A percentile compares a stretch with the other conserved stretches of the same genome.
These are phyloP conservation scores for Taphrorychus bicolor DNA, from an alignment of 2,888 invertebrate genomes.

Conservation along the genomic window DNA sequence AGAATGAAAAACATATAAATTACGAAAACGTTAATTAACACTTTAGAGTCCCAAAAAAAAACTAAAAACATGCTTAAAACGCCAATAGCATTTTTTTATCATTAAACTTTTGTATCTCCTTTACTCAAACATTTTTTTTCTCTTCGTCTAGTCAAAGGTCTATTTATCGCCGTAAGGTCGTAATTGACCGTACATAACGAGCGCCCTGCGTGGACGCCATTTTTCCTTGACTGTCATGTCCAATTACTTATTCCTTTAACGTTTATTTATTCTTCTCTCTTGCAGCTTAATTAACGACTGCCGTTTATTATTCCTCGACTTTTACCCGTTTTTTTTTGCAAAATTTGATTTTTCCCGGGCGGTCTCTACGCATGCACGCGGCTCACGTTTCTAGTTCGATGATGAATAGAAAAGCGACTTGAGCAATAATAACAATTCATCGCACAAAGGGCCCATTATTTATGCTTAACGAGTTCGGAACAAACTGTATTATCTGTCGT, in stretches of 20 bases:
- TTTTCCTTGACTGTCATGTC: slow-evolving; percentile 15
- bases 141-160: background rate
- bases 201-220: slow-evolving; percentile 32
- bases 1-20: too few relatives aligned
- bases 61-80: background rate
- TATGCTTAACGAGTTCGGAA: slow-evolving; percentile 49
- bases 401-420: slow-evolving; percentile 29
- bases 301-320: slow-evolving; percentile 8
- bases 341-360: background rate
- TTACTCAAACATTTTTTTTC: background rate
- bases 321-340: background rate
- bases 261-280: slow-evolving; percentile 16
- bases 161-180: background rate
- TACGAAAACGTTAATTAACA: too few relatives aligned
- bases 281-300: slow-evolving; percentile 18
- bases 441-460: slow-evolving; percentile 48
- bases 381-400: slow-evolving; percentile 32
- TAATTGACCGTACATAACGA: slow-evolving; percentile 23
- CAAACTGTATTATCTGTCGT: slow-evolving; percentile 32
- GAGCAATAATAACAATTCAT: slow-evolving; percentile 37
- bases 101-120: background rate
- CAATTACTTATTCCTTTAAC: slow-evolving; percentile 18
- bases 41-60: too few relatives aligned
- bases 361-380: slow-evolving; percentile 9
- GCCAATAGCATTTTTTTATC: too few relatives aligned